Conservation (phyloP, 1,140 invertebrate species). For the Bursaphelenchus mucronatus region DNA sequence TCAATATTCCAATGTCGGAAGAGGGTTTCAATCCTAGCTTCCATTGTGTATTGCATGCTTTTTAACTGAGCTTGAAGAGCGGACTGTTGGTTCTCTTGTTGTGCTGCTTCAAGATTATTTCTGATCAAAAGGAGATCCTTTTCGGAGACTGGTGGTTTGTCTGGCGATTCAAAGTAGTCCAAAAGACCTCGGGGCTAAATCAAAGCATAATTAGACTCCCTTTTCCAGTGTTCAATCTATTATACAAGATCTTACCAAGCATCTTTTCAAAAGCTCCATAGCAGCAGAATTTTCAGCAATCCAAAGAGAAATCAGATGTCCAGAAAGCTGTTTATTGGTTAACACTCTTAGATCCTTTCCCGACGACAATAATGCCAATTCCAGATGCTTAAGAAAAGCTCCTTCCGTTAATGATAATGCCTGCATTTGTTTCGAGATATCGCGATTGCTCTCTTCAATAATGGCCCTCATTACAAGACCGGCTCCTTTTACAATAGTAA, state of each 20-base stretch:
- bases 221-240: constrained; percentile 13
- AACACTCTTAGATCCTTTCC: constrained; percentile 67
- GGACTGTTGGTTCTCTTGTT: constrained; percentile 63
- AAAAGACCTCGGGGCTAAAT: constrained; percentile 73
- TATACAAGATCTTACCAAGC: constrained; percentile 68
- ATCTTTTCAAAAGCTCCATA: constrained; percentile 78
- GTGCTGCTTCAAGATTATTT: constrained; percentile 90
- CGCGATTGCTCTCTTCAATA: constrained; percentile 85
- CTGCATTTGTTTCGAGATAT: constrained; percentile 88
- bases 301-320: constrained; percentile 96
- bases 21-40: constrained; percentile 69
- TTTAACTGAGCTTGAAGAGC: constrained; percentile 61
- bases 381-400: constrained; percentile 85
- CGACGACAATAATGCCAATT: constrained; percentile 81
- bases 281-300: constrained; percentile 86
- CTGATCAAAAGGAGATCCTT: constrained; percentile 76
- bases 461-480: constrained; percentile 92
- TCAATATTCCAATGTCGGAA: constrained; percentile 82
- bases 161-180: constrained; percentile 80
- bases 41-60: constrained; percentile 63
- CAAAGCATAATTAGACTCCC: background rate
- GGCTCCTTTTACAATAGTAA: constrained; percentile 95
- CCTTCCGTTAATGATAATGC: constrained; percentile 89
- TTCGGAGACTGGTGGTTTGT: constrained; percentile 74
- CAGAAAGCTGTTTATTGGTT: constrained; percentile 77